Conservation (phyloP, 92 coral and sea anemone genomes). For the Hydrozoanthus gracilis region DNA sequence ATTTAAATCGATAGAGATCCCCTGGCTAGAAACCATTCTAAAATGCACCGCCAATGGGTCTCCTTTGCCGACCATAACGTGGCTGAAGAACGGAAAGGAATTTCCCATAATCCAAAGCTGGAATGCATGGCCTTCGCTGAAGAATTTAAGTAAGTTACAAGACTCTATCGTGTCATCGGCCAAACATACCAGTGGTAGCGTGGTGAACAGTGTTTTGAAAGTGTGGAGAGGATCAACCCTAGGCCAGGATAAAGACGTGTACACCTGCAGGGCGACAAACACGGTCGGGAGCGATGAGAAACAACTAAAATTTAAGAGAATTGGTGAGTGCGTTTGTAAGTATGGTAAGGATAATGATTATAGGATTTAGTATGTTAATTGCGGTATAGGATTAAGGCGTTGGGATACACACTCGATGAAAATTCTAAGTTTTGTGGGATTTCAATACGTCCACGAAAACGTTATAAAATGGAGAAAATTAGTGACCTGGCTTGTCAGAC, state of each 20-base stretch:
- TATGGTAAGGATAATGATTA: too few species aligned
- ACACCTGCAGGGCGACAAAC: slow-evolving; percentile 6
- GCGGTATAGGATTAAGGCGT: neutral
- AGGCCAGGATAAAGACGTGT: neutral
- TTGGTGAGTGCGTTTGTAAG: neutral
- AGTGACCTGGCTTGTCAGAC: too few species aligned
- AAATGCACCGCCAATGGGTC: slow-evolving; percentile 18
- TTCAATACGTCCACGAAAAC: too few species aligned
- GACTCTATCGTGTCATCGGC: neutral
- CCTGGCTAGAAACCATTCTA: slow-evolving; percentile 28
- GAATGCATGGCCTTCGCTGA: neutral
- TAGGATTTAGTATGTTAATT: neutral
- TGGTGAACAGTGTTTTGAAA: neutral
- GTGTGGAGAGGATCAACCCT: slow-evolving; percentile 18
- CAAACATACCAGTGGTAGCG: neutral
- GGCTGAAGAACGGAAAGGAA: slow-evolving; percentile 7
- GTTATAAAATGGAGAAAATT: too few species aligned
- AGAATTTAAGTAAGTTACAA: slow-evolving; percentile 8
- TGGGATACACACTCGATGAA: neutral
- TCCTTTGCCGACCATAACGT: slow-evolving; percentile 22
- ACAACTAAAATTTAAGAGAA: neutral
- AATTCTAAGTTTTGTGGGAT: too few species aligned
- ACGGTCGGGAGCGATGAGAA: neutral
- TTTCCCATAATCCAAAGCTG: neutral
- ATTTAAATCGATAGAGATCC: neutral